Percentiles rank a stretch among this genome's conserved stretches.
Evolutionary conservation across 1,140 invertebrate genomes (phyloP).

Genomic region (Lineus longissimus): DNA sequence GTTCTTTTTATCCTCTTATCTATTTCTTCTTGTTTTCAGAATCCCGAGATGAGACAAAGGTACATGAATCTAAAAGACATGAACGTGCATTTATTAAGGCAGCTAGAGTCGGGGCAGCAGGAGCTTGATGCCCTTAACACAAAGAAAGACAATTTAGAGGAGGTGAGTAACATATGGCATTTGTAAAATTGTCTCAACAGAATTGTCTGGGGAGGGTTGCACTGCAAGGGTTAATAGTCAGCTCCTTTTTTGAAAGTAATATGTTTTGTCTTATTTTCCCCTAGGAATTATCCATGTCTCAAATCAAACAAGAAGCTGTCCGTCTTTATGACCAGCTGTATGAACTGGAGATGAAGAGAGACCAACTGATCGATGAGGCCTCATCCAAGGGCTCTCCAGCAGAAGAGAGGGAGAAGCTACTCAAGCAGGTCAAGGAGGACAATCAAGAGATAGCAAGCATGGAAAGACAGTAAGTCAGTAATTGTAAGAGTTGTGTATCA

Average conservation of each 20-base stretch:
- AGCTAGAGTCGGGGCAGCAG: constrained; percentile 63
- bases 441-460: constrained; percentile 74
- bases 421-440: constrained; percentile 74
- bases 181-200: neutral
- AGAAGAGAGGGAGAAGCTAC: constrained; percentile 69
- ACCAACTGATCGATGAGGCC: constrained; percentile 67
- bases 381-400: constrained; percentile 68
- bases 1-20: too few relatives aligned
- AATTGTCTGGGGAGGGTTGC: neutral
- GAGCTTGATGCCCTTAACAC: constrained; percentile 63
- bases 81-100: constrained; percentile 59
- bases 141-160: constrained; percentile 65
- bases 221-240: too few relatives aligned
- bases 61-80: constrained; percentile 58
- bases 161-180: too few relatives aligned
- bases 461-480: constrained; percentile 61
- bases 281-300: constrained; percentile 66
- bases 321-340: constrained; percentile 62
- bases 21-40: constrained; percentile 25
- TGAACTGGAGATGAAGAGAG: constrained; percentile 65
- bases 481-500: neutral
- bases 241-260: too few relatives aligned
- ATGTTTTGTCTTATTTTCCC: too few relatives aligned
- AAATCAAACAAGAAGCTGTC: constrained; percentile 66
- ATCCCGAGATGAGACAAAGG: constrained; percentile 55